Conservation (phyloP, 2,113 vertebrate species). For the Oreotrochilus melanogaster region DNA sequence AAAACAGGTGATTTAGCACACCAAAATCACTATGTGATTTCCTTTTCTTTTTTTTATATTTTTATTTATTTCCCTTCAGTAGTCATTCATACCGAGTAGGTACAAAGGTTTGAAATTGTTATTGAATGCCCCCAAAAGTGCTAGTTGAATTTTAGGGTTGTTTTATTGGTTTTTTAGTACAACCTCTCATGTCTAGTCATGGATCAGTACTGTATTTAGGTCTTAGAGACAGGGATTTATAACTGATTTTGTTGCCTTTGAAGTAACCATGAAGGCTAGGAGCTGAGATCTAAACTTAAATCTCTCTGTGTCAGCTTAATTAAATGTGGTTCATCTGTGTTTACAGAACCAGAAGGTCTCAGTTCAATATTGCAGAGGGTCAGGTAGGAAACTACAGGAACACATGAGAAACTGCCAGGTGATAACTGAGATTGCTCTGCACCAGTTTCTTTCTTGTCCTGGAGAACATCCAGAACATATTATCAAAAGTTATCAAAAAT, state of each 20-base stretch:
- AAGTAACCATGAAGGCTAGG: not conserved
- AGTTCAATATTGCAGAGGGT: not conserved
- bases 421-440: not conserved
- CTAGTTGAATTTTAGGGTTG: fast-evolving
- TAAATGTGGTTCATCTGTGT: not conserved
- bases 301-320: not conserved
- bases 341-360: not conserved
- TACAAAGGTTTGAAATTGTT: not conserved
- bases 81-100: not conserved
- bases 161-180: not conserved
- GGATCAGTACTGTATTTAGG: not conserved
- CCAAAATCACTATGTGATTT: not conserved
- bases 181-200: not conserved
- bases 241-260: not conserved
- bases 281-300: not conserved
- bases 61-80: not conserved
- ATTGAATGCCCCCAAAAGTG: not conserved
- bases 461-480: not conserved
- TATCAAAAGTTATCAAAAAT: not conserved
- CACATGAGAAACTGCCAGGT: not conserved
- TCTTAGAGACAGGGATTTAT: not conserved
- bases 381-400: no score
- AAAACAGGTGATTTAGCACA: not conserved
- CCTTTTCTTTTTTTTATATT: no score
- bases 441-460: not conserved